Percentiles rank a stretch among this genome's conserved stretches.
Conservation (phyloP, 2,797 vertebrate species). For the Nannoperca obscura region DNA sequence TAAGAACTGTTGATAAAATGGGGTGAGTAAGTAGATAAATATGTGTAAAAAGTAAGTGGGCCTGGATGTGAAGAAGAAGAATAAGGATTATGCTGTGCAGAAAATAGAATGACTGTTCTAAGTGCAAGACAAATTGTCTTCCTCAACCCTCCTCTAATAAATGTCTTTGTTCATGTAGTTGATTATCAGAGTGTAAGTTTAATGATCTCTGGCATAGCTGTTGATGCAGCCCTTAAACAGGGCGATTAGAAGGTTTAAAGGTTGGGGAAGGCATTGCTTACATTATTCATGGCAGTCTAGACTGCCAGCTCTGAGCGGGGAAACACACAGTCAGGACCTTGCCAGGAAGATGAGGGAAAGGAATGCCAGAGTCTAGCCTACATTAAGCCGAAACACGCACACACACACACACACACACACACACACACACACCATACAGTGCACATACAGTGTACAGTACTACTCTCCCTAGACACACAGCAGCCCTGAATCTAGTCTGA, state of each 20-base stretch:
- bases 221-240: slow-evolving; percentile 78
- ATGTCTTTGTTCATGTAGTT: slow-evolving; percentile 52
- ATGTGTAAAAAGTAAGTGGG: neutral
- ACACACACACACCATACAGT: slow-evolving; percentile 24
- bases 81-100: slow-evolving; percentile 7
- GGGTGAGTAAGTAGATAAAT: neutral
- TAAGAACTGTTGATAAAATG: neutral
- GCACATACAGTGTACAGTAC: slow-evolving; percentile 42
- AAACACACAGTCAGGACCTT: slow-evolving; percentile 71
- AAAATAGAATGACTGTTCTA: slow-evolving; percentile 8
- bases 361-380: slow-evolving; percentile 59
- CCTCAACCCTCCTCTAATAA: slow-evolving; percentile 36
- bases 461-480: slow-evolving; percentile 34
- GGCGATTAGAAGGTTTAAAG: slow-evolving; percentile 74
- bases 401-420: slow-evolving; percentile 8
- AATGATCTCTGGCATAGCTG: slow-evolving; percentile 70
- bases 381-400: slow-evolving; percentile 56
- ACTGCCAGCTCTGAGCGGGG: slow-evolving; percentile 67
- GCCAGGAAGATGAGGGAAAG: slow-evolving; percentile 69
- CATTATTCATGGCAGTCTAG: slow-evolving; percentile 83
- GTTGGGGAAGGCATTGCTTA: slow-evolving; percentile 68
- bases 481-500: slow-evolving; percentile 39
- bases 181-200: slow-evolving; percentile 66
- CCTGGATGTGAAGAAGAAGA: neutral
- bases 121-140: slow-evolving; percentile 32